Evolutionary conservation across 2,888 invertebrate species (phyloP).

Genomic region (Sipha maydis): DNA sequence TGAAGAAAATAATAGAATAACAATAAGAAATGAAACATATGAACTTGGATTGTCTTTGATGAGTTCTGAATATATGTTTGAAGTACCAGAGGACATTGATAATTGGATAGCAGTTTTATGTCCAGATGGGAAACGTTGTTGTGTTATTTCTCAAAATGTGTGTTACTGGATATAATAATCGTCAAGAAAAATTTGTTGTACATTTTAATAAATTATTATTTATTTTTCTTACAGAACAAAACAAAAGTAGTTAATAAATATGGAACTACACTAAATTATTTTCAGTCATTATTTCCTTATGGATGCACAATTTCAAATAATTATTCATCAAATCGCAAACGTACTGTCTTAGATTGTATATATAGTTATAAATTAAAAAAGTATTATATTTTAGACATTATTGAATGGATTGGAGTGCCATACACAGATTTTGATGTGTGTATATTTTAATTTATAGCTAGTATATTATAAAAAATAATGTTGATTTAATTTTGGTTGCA

Average conservation of each 20-base stretch:
- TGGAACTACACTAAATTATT: conserved; percentile 72
- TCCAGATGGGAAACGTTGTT: conserved; percentile 83
- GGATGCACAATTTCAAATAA: conserved; percentile 70
- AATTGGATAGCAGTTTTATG: conserved; percentile 81
- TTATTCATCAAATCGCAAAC: conserved; percentile 66
- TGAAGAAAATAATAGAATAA: not conserved
- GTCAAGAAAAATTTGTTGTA: not conserved
- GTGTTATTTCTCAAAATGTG: conserved; percentile 82
- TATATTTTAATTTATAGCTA: not conserved
- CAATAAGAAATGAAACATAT: conserved; percentile 27
- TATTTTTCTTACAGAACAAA: conserved; percentile 70
- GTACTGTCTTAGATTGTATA: conserved; percentile 86
- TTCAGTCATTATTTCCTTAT: conserved; percentile 79
- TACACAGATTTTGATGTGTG: conserved; percentile 50
- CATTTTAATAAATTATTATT: not conserved
- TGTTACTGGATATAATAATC: conserved; percentile 23
- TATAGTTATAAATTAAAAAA: conserved; percentile 73
- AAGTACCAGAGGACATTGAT: conserved; percentile 81
- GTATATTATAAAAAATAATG: not conserved
- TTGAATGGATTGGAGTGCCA: conserved; percentile 76
- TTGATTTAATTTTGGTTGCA: conserved; percentile 23
- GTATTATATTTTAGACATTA: conserved; percentile 83
- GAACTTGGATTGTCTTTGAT: conserved; percentile 71
- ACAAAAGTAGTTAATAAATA: conserved; percentile 78
- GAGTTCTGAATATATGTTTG: conserved; percentile 93